Evolutionary conservation across 1,140 invertebrate species (phyloP).

Genomic region (Eupristina koningsbergeri): DNA sequence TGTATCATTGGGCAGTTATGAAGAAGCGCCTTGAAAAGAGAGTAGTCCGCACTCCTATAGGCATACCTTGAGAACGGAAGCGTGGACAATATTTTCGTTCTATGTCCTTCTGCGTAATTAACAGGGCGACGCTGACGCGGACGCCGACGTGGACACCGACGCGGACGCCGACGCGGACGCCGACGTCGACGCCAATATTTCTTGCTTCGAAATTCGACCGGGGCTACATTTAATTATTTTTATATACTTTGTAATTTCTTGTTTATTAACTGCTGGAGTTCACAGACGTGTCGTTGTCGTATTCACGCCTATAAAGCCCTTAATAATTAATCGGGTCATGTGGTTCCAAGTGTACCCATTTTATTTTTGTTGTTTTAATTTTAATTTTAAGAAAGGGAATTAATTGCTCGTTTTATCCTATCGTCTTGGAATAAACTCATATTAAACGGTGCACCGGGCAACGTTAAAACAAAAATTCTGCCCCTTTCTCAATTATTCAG

Average conservation of each 20-base stretch:
- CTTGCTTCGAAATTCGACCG: background rate
- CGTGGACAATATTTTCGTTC: background rate
- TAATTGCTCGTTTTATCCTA: no score
- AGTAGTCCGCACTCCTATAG: conserved; percentile 1
- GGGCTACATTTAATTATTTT: background rate
- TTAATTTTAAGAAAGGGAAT: no score
- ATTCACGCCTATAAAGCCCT: background rate
- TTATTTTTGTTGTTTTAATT: no score
- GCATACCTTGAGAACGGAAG: conserved; percentile 2
- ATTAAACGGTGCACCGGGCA: no score
- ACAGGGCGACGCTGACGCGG: background rate
- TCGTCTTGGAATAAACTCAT: no score
- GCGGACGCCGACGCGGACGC: background rate
- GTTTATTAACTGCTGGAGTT: background rate
- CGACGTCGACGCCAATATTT: background rate
- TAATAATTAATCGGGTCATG: no score
- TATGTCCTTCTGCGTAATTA: background rate
- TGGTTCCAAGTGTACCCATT: no score
- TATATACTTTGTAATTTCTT: background rate
- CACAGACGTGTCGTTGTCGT: background rate
- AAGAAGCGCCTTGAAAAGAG: conserved; percentile 20
- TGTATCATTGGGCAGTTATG: background rate
- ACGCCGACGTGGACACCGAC: background rate
- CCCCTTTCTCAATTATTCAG: no score
- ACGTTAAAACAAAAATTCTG: no score